Conservation (phyloP, 35 echinoderm and acorn worm species). For the Amphiura filiformis region DNA sequence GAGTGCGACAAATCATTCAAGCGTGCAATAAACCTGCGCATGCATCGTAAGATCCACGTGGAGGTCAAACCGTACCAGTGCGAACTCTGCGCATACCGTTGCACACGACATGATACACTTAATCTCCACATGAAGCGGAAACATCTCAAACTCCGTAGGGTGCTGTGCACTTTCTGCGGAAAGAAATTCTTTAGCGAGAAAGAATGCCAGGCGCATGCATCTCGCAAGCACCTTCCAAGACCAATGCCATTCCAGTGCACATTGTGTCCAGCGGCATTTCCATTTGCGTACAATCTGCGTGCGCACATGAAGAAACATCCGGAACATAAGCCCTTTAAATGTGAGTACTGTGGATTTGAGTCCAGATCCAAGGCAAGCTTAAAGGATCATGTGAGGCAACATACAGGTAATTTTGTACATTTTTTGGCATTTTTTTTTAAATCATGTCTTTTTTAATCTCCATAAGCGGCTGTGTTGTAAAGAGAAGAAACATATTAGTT, state of each 20-base stretch:
- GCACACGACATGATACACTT: slow-evolving; percentile 54
- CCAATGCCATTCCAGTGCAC: slow-evolving; percentile 64
- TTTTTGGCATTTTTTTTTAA: no score
- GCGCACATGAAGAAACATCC: slow-evolving; percentile 78
- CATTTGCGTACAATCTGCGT: slow-evolving; percentile 60
- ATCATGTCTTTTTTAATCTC: not conserved
- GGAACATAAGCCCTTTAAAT: slow-evolving; percentile 69
- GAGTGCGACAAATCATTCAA: slow-evolving; percentile 73
- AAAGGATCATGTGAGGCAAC: slow-evolving; percentile 53
- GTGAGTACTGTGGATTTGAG: slow-evolving; percentile 61
- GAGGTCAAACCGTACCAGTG: slow-evolving; percentile 68
- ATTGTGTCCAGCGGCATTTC: slow-evolving; percentile 56
- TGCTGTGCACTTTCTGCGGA: slow-evolving; percentile 65
- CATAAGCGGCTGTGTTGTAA: not conserved
- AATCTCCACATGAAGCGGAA: slow-evolving; percentile 66
- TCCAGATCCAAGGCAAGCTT: slow-evolving; percentile 53
- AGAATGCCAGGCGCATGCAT: slow-evolving; percentile 48
- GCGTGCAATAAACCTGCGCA: slow-evolving; percentile 60
- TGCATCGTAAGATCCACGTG: slow-evolving; percentile 71
- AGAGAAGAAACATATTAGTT: not conserved
- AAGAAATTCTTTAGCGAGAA: slow-evolving; percentile 73
- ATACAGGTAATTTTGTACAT: slow-evolving; percentile 48
- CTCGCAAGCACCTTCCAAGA: slow-evolving; percentile 48
- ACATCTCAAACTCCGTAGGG: slow-evolving; percentile 48
- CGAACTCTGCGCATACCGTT: slow-evolving; percentile 59